Percentiles rank a stretch among this genome's conserved stretches.
Evolutionary conservation across 1,140 invertebrate species (phyloP).

Genomic region (Vanessa tameamea): DNA sequence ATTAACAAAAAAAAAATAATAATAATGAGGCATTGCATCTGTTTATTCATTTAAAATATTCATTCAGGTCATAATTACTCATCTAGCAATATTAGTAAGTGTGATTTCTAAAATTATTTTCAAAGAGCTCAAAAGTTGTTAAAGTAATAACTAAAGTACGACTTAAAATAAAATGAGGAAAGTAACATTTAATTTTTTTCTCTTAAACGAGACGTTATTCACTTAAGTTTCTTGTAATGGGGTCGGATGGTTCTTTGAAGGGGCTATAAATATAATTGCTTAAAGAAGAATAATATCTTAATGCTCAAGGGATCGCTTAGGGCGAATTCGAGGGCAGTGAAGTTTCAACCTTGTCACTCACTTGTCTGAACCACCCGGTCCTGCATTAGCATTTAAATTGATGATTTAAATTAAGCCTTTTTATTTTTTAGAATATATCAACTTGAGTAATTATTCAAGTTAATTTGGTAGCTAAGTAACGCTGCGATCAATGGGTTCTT

Average conservation of each 20-base stretch:
- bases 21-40: too few species aligned
- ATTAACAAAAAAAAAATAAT: too few species aligned
- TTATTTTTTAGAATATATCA: not conserved
- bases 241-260: slow-evolving; percentile 31
- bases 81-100: too few species aligned
- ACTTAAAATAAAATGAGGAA: slow-evolving; percentile 4
- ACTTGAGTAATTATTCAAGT: not conserved
- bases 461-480: too few species aligned
- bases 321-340: slow-evolving; percentile 48
- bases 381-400: slow-evolving; percentile 69
- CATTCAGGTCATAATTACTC: too few species aligned
- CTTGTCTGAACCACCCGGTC: slow-evolving; percentile 53
- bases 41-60: too few species aligned
- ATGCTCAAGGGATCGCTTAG: slow-evolving; percentile 60
- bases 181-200: slow-evolving; percentile 1
- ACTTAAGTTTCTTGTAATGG: slow-evolving; percentile 30
- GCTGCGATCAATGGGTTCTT: too few species aligned
- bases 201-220: slow-evolving; percentile 24
- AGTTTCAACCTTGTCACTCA: slow-evolving; percentile 65
- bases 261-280: slow-evolving; percentile 52
- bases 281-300: slow-evolving; percentile 65
- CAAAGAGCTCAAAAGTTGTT: not conserved
- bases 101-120: not conserved
- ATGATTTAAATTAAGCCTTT: slow-evolving; percentile 42
- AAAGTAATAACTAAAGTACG: not conserved